A percentile compares a stretch with the other conserved stretches of the same genome.
Evolutionary conservation across 2,797 vertebrate genomes (phyloP).

Genomic region (Rhinichthys osculus): DNA sequence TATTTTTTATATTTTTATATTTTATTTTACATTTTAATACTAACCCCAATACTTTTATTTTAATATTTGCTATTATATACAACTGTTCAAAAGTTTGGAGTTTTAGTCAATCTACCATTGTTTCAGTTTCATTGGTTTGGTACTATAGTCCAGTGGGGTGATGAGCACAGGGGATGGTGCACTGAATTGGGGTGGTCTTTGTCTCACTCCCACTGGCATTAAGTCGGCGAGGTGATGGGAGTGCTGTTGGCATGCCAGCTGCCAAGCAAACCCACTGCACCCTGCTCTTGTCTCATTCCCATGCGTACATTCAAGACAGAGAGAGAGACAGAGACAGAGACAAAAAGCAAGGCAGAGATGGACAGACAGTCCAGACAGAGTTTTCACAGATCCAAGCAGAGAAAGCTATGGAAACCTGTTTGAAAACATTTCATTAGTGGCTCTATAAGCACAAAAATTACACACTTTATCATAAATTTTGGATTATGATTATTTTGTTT

Average conservation of each 20-base stretch:
- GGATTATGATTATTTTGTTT: neutral
- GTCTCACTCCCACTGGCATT: constrained; percentile 50
- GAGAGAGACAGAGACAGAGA: constrained; percentile 9
- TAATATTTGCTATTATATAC: too few relatives aligned
- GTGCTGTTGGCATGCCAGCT: constrained; percentile 41
- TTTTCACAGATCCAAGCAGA: neutral
- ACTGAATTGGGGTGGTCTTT: constrained; percentile 58
- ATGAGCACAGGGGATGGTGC: constrained; percentile 33
- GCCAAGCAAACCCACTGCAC: constrained; percentile 55
- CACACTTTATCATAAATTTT: neutral
- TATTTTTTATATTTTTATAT: too few relatives aligned
- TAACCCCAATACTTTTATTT: too few relatives aligned
- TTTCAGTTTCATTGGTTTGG: neutral
- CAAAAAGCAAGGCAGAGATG: constrained; percentile 23
- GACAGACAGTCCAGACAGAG: neutral
- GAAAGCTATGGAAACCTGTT: neutral
- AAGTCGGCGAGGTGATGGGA: constrained; percentile 50
- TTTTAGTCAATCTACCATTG: neutral
- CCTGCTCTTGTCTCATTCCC: constrained; percentile 16
- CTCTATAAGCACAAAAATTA: neutral
- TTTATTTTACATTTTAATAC: too few relatives aligned
- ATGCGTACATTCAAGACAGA: constrained; percentile 25
- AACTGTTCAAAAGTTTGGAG: neutral
- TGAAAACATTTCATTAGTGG: neutral
- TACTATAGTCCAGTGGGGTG: constrained; percentile 11